Evolutionary conservation across 1,140 invertebrate species (phyloP), one percentile per base, ranked within the genome.

Genomic region (Dreissena polymorpha): DNA sequence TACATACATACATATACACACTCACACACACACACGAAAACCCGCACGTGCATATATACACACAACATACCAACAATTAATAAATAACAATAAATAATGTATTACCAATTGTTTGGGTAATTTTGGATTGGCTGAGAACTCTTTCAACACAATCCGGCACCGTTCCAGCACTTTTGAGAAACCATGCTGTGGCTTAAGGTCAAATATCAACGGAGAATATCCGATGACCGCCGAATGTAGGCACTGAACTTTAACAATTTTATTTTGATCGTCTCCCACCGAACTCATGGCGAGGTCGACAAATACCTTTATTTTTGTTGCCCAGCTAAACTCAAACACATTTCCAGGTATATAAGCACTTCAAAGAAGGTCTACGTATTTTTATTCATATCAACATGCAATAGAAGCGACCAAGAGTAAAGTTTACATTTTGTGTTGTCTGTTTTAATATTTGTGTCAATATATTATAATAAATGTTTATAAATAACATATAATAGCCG

Each of bases 191-290:
- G 60, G 18, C n/a, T 83, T 68, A 29, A 90, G 74, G 69, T 90
- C 86, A 86, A 91, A 92, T 68, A 92, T 91, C n/a, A 92, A 79
- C 23, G 91, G 88, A 23, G 91, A 88, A 86, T 91, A 92, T 63
- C 89, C 90, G 39, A 87, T 91, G 0, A 88, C 88, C 0, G 91
- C 89, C 21, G 89, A 85, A 73, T 91, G 90, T 0, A 92, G 86
- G 83, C 87, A 90, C 25, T 86, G 78, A 18, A 91, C 90, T 57
- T 88, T 86, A 10, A 82, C 86, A 39, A 91, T 85, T 53, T 89
- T 87, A 71, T 86, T 85, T 51, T 89, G 86, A 27, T 88, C 89
- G 81, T 91, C 90, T 14, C 91, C 91, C 80, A 90, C 91, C 1
- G 88, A 88, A 21, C 90, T 92, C 79, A 85, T 89, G 14, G 91